phyloP scores from a whole-genome alignment of 2,797 vertebrate genomes.

The Crypturellus tataupa region DNA sequence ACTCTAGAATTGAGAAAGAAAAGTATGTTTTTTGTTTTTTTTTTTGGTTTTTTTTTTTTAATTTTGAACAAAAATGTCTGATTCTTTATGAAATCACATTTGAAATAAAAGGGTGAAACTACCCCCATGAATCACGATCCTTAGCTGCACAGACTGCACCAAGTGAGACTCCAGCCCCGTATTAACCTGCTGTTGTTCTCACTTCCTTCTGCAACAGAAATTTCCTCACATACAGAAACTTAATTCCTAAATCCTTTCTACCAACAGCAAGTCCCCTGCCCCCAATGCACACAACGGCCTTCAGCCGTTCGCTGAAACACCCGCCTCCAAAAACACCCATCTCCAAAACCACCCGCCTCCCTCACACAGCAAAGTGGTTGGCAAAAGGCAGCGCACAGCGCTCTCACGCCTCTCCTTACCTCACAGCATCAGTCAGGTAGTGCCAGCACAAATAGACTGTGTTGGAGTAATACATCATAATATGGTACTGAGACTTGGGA shows the following conservation, averaged over 20 bases:
- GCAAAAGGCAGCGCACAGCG: background rate
- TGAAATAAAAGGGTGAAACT: background rate
- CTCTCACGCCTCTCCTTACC: constrained; percentile 75
- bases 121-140: background rate
- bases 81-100: background rate
- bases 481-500: constrained; percentile 85
- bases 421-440: constrained; percentile 89
- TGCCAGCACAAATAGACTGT: constrained; percentile 92
- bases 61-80: background rate
- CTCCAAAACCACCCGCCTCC: background rate
- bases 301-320: background rate
- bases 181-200: background rate
- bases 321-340: background rate
- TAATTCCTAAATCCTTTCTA: background rate
- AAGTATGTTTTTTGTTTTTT: background rate
- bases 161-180: background rate
- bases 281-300: background rate
- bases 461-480: constrained; percentile 88
- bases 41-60: background rate
- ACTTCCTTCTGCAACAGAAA: background rate
- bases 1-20: background rate
- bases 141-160: background rate
- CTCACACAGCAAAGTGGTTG: background rate
- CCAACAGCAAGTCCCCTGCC: background rate
- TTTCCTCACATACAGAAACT: background rate